Conservation (phyloP, 1,140 invertebrate genomes). For the Brachionus angularis region DNA sequence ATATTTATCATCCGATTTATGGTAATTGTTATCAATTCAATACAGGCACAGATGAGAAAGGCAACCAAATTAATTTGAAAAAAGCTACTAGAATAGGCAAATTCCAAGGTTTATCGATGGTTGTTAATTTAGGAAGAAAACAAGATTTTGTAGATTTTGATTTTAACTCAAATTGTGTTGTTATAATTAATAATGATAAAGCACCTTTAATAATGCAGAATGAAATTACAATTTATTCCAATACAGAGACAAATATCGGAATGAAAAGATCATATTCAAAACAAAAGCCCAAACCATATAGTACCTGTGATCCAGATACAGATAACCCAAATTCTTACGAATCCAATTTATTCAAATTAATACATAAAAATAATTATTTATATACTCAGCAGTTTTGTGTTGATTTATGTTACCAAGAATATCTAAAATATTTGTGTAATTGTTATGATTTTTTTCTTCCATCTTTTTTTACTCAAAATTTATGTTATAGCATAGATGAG, state of each 20-base stretch:
- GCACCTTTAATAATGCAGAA: background rate
- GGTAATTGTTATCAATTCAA: slow-evolving; percentile 35
- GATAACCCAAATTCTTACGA: background rate
- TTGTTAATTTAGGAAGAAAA: background rate
- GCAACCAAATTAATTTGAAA: background rate
- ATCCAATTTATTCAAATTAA: background rate
- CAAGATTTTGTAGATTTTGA: background rate
- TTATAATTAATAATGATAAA: background rate
- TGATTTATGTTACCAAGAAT: background rate
- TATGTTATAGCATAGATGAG: background rate
- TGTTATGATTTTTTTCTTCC: background rate
- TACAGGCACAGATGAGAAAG: background rate
- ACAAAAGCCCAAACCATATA: background rate
- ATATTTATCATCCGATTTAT: background rate
- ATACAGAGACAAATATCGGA: slow-evolving; percentile 24
- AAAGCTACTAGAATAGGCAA: background rate
- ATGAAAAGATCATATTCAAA: background rate
- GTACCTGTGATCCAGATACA: background rate
- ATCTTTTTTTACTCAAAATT: background rate
- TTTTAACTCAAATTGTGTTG: background rate
- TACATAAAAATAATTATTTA: background rate
- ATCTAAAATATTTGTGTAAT: background rate
- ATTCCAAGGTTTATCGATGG: background rate
- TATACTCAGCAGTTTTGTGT: slow-evolving; percentile 7
- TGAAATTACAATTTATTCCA: background rate